A percentile compares a stretch with the other conserved stretches of the same genome.
Conservation (phyloP, 2,797 vertebrate genomes). For the Molossus molossus region DNA sequence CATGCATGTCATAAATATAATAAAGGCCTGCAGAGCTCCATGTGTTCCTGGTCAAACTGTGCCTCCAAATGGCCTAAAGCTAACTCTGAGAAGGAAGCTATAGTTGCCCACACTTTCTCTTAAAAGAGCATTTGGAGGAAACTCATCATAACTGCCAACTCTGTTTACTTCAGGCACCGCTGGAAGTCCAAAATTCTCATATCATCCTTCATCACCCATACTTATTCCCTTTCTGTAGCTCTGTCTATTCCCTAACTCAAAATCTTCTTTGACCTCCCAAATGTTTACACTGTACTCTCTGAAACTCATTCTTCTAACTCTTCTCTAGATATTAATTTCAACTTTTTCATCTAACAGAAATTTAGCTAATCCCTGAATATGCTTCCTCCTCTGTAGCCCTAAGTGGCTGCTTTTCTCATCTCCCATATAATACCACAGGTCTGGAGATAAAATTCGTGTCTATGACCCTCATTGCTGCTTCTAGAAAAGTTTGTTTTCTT, state of each 20-base stretch:
- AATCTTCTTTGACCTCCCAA: neutral
- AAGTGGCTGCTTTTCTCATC: neutral
- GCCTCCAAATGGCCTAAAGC: neutral
- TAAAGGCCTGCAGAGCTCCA: neutral
- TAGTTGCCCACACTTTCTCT: neutral
- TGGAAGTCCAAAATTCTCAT: neutral
- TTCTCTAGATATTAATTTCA: conserved; percentile 29
- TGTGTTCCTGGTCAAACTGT: neutral
- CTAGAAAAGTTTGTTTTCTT: neutral
- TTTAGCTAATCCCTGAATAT: neutral
- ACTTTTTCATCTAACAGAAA: neutral
- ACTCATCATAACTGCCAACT: neutral
- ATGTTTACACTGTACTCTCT: neutral
- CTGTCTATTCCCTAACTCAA: neutral
- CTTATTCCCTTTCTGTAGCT: neutral
- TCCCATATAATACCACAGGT: neutral
- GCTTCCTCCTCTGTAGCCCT: neutral
- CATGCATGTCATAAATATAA: neutral
- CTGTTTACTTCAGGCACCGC: neutral
- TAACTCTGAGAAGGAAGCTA: neutral
- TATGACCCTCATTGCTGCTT: neutral
- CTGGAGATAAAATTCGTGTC: neutral
- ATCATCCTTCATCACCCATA: neutral
- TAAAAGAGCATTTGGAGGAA: neutral
- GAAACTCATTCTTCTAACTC: neutral